A percentile compares a stretch with the other conserved stretches of the same genome.
Conservation (phyloP, 2,797 vertebrate species). For the Gallinago stenura region DNA sequence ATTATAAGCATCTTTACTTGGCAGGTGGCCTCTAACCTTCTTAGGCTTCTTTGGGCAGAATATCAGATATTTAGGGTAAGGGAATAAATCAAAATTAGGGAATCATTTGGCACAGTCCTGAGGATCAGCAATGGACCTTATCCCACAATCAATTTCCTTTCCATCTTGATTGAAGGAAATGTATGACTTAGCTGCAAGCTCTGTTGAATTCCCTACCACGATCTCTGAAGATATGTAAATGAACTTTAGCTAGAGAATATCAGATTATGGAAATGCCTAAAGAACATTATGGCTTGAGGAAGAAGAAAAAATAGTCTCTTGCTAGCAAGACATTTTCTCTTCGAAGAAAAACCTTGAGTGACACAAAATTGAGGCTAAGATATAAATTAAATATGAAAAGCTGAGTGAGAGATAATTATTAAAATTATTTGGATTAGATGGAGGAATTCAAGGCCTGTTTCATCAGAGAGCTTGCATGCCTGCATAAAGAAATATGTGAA, state of each 20-base stretch:
- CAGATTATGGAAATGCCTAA: slow-evolving; percentile 63
- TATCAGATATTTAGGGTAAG: not conserved
- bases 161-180: slow-evolving; percentile 38
- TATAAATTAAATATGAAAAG: slow-evolving; percentile 68
- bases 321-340: slow-evolving; percentile 54
- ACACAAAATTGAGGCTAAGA: slow-evolving; percentile 43
- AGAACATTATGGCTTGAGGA: slow-evolving; percentile 47
- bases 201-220: not conserved
- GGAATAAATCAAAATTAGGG: slow-evolving; percentile 36
- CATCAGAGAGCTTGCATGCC: not conserved
- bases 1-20: not conserved
- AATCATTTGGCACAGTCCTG: slow-evolving; percentile 13
- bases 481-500: not conserved
- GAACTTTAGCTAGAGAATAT: slow-evolving; percentile 49
- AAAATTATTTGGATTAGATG: slow-evolving; percentile 60
- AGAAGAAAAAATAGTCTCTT: slow-evolving; percentile 22
- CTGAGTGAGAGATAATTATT: slow-evolving; percentile 51
- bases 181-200: slow-evolving; percentile 1
- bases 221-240: slow-evolving; percentile 39
- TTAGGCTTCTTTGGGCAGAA: not conserved
- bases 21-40: not conserved
- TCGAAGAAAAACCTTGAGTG: slow-evolving; percentile 54
- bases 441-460: slow-evolving; percentile 20
- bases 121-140: slow-evolving; percentile 14
- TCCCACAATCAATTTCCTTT: slow-evolving; percentile 25